These are phyloP conservation scores for Andrena flavipes DNA, from an alignment of 2,888 invertebrate species.

Conservation along the genomic window DNA sequence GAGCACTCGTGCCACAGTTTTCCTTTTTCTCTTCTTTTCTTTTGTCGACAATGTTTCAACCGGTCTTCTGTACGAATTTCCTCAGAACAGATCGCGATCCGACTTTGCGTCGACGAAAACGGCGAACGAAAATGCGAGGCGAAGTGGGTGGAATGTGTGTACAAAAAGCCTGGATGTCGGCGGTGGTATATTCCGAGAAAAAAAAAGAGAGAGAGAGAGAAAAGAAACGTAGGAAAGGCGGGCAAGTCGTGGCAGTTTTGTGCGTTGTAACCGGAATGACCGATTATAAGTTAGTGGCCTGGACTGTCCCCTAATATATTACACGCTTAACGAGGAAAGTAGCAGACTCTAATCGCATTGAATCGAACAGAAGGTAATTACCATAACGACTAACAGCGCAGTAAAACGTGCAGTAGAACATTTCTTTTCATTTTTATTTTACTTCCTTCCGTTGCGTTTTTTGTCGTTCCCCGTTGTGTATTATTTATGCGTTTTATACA, in stretches of 20 bases:
- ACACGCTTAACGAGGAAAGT: conserved; percentile 54
- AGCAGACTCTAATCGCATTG: conserved; percentile 67
- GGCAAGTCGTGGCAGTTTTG: conserved; percentile 5
- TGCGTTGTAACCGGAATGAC: conserved; percentile 26
- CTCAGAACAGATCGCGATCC: no score
- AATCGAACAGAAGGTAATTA: conserved; percentile 82
- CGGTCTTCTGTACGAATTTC: no score
- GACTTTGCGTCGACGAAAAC: not conserved
- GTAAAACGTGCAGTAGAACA: conserved; percentile 65
- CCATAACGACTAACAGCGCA: conserved; percentile 70
- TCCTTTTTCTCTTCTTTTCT: not conserved
- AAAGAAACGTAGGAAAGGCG: not conserved
- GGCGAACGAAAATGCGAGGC: not conserved
- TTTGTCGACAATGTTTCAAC: no score
- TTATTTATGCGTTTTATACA: conserved; percentile 13
- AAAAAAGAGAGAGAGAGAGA: not conserved
- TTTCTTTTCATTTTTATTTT: conserved; percentile 50
- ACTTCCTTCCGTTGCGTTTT: conserved; percentile 65
- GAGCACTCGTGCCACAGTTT: not conserved
- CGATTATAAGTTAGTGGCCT: conserved; percentile 32
- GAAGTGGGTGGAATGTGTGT: conserved; percentile 10
- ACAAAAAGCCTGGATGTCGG: conserved; percentile 1
- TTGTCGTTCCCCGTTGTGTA: conserved; percentile 40
- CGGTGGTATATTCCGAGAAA: not conserved
- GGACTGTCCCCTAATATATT: conserved; percentile 31